These are phyloP conservation scores for Saxidomus purpurata DNA, from an alignment of 1,140 invertebrate species.

Conservation along the genomic window DNA sequence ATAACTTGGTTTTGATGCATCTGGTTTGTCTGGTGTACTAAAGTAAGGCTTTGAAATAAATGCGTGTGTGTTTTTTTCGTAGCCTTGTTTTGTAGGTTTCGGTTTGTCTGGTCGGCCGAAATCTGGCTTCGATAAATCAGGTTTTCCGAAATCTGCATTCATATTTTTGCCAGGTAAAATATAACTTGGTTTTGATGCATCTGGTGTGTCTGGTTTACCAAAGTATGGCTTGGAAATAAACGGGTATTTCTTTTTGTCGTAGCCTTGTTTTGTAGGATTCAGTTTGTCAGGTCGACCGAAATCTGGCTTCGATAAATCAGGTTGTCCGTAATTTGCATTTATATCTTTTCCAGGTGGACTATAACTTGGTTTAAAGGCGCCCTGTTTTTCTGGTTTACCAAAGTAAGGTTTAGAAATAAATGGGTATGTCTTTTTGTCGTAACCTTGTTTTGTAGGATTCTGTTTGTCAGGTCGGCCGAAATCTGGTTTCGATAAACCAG, in stretches of 20 bases:
- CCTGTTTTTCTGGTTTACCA: background rate
- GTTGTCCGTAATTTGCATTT: background rate
- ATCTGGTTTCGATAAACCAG: background rate
- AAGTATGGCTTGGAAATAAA: background rate
- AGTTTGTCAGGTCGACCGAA: background rate
- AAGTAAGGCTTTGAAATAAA: background rate
- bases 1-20: background rate
- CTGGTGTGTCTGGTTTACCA: background rate
- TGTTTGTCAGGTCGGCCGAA: background rate
- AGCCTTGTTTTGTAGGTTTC: too few species aligned
- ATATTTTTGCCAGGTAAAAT: background rate
- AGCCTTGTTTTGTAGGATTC: background rate
- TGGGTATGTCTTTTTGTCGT: background rate
- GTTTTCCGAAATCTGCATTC: too few species aligned
- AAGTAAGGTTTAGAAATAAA: background rate
- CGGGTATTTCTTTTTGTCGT: background rate
- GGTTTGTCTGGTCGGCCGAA: background rate
- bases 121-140: conserved; percentile 1
- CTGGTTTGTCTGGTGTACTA: background rate
- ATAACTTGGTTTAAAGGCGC: background rate
- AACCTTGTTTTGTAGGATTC: background rate
- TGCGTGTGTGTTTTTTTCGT: too few species aligned
- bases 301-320: background rate
- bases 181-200: background rate
- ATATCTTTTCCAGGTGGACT: background rate